Base-by-base conservation (phyloP, 2,113 vertebrate species). In the Potamarius usumacintae region DNA sequence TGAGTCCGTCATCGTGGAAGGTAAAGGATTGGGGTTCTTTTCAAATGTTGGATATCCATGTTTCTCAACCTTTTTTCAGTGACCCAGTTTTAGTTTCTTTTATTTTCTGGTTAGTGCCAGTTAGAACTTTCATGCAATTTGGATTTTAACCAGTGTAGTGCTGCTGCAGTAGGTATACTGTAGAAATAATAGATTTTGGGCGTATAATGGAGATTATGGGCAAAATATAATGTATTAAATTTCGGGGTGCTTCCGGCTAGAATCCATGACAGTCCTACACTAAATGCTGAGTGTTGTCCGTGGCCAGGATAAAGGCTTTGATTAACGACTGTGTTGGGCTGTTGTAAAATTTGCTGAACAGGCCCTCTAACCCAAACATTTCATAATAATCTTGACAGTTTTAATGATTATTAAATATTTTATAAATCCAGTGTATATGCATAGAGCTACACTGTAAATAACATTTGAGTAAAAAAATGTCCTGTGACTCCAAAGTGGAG, bases 1-100 rank as follows among this genome's bases (percentile, higher is more conserved):
- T 0, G 98, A 99, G 89, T 94, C 97, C 11, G 83, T 96, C 93
- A 94, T 97, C 42, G 93, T 97, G 78, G 98, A 99, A 96, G 98
- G 98, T 99, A 94, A 93, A 91, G n/a, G 2, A 20, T 14, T 27
- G 25, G 25, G 3, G 18, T 76, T 9, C 1, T 50, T 76, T 3
- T 76, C 22, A 50, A 1, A 57, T 57, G 1, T 20, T 22, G 0
- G 50, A 52, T 76, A 4, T 50, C 4, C n/a, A 48, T 74, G 71
- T 74, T 48, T 42, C 14, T 71, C 1, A 71, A 27, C 25, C 11
- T 67, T 67, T 63, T 27, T 71, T 6, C n/a, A 72, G 30, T 48
- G 34, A 8, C 34, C 1, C 4, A 72, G 11, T 8, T 42, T 65
- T n/a, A 30, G 4, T 14, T 65, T 25, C 9, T 65, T 12, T 25